phyloP scores from a whole-genome alignment of 2,888 invertebrate genomes.

The Tridacna gigas region DNA sequence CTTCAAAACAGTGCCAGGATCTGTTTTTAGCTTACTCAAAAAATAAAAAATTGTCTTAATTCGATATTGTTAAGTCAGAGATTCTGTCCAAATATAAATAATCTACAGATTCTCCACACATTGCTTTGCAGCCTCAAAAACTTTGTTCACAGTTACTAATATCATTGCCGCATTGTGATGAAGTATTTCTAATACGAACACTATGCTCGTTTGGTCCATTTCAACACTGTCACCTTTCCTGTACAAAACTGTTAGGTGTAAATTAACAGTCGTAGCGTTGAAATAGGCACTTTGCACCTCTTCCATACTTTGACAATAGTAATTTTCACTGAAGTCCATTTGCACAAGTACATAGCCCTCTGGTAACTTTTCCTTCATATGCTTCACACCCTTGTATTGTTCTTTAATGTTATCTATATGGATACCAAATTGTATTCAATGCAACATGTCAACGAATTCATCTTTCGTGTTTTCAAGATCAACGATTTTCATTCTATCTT shows the following conservation, averaged over 20 bases:
- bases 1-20: too few relatives aligned
- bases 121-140: too few relatives aligned
- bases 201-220: constrained; percentile 34
- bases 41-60: too few relatives aligned
- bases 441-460: too few relatives aligned
- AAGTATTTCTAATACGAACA: constrained; percentile 38
- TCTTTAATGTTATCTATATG: constrained; percentile 36
- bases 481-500: too few relatives aligned
- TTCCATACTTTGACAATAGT: constrained; percentile 37
- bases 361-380: constrained; percentile 48
- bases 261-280: constrained; percentile 30
- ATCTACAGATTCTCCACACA: too few relatives aligned
- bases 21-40: too few relatives aligned
- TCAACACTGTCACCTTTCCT: constrained; percentile 17
- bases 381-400: constrained; percentile 21
- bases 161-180: constrained; percentile 33
- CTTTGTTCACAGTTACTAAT: too few relatives aligned
- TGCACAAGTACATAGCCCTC: constrained; percentile 30
- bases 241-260: constrained; percentile 47
- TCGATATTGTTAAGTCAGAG: too few relatives aligned
- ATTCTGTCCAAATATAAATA: too few relatives aligned
- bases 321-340: constrained; percentile 43
- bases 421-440: constrained; percentile 69
- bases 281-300: constrained; percentile 33
- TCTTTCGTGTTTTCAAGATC: too few relatives aligned